Evolutionary conservation across 1,140 invertebrate genomes (phyloP).

Genomic region (Neuroterus valhalla): DNA sequence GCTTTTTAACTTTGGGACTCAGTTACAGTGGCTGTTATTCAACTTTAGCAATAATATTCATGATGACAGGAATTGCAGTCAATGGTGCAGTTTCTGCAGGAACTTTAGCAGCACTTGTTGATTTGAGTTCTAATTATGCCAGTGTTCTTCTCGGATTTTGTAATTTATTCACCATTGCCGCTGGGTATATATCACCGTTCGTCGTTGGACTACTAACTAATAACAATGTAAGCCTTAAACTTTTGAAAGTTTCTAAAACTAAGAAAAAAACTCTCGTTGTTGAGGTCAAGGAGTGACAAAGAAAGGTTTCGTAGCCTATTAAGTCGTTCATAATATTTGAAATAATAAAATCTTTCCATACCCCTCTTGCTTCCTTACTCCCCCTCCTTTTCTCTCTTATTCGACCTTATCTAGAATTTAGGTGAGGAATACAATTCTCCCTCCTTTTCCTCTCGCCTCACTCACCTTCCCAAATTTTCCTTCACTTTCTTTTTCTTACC

Average conservation of each 20-base stretch:
- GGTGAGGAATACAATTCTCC: no score
- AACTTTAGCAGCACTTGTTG: conserved; percentile 79
- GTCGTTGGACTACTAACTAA: conserved; percentile 79
- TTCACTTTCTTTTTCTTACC: no score
- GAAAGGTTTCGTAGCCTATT: no score
- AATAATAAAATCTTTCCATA: no score
- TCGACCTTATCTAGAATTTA: no score
- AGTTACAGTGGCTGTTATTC: conserved; percentile 80
- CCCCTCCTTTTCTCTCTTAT: no score
- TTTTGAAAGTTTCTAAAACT: neutral
- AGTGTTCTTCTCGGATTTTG: conserved; percentile 78
- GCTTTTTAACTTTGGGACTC: conserved; percentile 76
- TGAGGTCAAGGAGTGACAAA: no score
- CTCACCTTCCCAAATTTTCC: no score
- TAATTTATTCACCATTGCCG: conserved; percentile 73
- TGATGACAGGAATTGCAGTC: conserved; percentile 78
- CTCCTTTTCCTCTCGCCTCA: no score
- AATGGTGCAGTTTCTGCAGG: conserved; percentile 82
- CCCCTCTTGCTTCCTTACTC: no score
- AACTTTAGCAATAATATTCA: conserved; percentile 77
- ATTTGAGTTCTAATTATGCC: conserved; percentile 83
- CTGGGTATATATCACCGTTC: conserved; percentile 78
- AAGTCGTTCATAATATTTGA: no score
- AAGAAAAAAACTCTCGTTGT: neutral
- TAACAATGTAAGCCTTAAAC: conserved; percentile 75